A percentile compares a stretch with the other conserved stretches of the same genome.
Conservation (phyloP, 2,888 invertebrate species). For the Parnassius glacialis region DNA sequence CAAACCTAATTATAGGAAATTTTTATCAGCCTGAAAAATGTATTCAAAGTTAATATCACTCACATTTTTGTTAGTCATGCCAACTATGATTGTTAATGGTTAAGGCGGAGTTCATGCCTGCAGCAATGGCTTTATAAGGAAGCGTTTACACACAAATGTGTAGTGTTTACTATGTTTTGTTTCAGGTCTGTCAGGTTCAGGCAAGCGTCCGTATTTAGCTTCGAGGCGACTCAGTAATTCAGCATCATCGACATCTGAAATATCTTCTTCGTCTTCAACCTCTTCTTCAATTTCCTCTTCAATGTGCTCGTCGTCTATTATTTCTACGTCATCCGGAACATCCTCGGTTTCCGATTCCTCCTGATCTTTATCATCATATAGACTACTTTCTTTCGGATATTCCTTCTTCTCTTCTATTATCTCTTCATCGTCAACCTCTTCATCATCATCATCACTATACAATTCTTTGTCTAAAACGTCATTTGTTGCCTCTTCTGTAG, state of each 20-base stretch:
- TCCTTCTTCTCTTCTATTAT: constrained; percentile 50
- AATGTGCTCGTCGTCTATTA: constrained; percentile 71
- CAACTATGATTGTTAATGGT: constrained; percentile 50
- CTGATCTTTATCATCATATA: constrained; percentile 29
- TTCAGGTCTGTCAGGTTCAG: constrained; percentile 75
- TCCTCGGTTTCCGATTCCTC: constrained; percentile 57
- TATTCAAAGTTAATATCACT: constrained; percentile 45
- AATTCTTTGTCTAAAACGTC: constrained; percentile 53
- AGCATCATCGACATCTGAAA: constrained; percentile 85
- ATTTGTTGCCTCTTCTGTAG: constrained; percentile 33
- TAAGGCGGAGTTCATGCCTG: constrained; percentile 32
- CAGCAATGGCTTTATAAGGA: constrained; percentile 29
- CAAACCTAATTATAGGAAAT: no score
- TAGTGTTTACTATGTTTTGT: constrained; percentile 69
- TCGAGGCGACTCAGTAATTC: constrained; percentile 86
- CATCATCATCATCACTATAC: constrained; percentile 58
- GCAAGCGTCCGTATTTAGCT: constrained; percentile 86
- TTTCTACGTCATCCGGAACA: constrained; percentile 68
- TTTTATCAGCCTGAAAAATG: background rate
- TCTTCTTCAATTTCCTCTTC: constrained; percentile 74
- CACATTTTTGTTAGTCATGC: constrained; percentile 69
- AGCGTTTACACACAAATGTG: constrained; percentile 37
- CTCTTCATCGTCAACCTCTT: constrained; percentile 54
- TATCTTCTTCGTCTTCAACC: constrained; percentile 73
- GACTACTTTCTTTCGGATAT: constrained; percentile 32